A percentile compares a stretch with the other conserved stretches of the same genome.
Evolutionary conservation across 2,113 vertebrate genomes (phyloP).

Genomic region (Saguinus imperator): DNA sequence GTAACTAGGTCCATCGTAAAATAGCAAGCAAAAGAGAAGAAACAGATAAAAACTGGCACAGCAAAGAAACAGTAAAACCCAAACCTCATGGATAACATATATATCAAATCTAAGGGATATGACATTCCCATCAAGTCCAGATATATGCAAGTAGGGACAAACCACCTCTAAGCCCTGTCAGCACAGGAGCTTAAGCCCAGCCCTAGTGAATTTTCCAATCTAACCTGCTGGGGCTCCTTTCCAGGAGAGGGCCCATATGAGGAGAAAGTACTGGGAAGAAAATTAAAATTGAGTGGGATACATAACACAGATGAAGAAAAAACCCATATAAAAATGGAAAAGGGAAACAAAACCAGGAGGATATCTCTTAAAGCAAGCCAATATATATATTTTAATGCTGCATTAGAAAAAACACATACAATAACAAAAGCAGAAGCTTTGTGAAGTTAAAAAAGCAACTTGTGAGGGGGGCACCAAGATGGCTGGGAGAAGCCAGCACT

Average conservation of each 20-base stretch:
- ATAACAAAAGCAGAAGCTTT: not conserved
- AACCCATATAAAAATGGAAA: not conserved
- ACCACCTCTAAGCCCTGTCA: not conserved
- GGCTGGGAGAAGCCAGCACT: too few species aligned
- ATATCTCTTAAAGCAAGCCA: not conserved
- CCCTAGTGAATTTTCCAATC: not conserved
- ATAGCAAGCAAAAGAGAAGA: not conserved
- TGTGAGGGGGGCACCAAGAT: too few species aligned
- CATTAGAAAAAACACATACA: not conserved
- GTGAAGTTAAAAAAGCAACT: not conserved
- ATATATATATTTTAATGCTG: not conserved
- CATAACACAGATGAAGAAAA: not conserved
- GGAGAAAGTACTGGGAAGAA: not conserved
- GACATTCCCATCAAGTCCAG: not conserved
- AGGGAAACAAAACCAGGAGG: not conserved
- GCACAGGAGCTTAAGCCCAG: too few species aligned
- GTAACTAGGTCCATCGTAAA: not conserved
- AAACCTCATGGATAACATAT: not conserved
- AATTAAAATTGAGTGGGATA: not conserved
- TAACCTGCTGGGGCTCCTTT: not conserved
- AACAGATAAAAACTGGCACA: not conserved
- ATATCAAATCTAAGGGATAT: not conserved
- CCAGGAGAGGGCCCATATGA: not conserved
- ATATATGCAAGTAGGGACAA: not conserved
- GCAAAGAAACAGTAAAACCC: not conserved